Evolutionary conservation across 2,888 invertebrate genomes (phyloP).

Genomic region (Epinotia brunnichana): DNA sequence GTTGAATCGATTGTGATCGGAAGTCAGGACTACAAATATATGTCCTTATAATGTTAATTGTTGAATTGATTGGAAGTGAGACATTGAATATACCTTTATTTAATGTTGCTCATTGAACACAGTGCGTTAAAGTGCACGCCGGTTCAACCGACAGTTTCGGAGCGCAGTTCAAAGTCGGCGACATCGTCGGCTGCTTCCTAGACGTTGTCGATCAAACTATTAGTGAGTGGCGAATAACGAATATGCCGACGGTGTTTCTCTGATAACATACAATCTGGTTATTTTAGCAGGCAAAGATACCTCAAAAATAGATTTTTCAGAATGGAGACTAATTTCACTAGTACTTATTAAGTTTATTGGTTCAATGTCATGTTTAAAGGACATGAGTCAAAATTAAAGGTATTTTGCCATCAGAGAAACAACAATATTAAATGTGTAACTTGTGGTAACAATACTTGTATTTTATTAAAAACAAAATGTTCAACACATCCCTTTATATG

Average conservation of each 20-base stretch:
- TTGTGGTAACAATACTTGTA: constrained; percentile 61
- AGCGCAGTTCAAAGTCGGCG: constrained; percentile 95
- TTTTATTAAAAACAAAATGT: constrained; percentile 34
- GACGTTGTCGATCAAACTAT: constrained; percentile 97
- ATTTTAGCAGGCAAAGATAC: not conserved
- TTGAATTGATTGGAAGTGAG: no score
- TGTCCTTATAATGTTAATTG: not conserved
- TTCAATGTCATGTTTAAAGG: constrained; percentile 5
- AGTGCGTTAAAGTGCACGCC: constrained; percentile 92
- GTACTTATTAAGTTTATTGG: not conserved
- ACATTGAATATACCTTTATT: no score
- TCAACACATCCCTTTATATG: constrained; percentile 38
- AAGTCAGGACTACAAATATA: not conserved
- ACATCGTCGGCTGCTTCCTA: constrained; percentile 98
- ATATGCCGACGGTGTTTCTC: constrained; percentile 44
- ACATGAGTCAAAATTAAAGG: constrained; percentile 12
- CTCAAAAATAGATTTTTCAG: not conserved
- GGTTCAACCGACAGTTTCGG: constrained; percentile 94
- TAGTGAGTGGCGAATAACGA: constrained; percentile 89
- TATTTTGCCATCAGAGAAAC: constrained; percentile 53
- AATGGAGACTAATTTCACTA: not conserved
- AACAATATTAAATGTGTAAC: constrained; percentile 62
- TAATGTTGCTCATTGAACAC: constrained; percentile 49
- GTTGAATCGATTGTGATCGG: not conserved
- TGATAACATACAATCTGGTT: constrained; percentile 19